Evolutionary conservation across 2,888 invertebrate genomes (phyloP), one percentile per base, ranked within the genome.

Genomic region (Sarcophaga rosellei): DNA sequence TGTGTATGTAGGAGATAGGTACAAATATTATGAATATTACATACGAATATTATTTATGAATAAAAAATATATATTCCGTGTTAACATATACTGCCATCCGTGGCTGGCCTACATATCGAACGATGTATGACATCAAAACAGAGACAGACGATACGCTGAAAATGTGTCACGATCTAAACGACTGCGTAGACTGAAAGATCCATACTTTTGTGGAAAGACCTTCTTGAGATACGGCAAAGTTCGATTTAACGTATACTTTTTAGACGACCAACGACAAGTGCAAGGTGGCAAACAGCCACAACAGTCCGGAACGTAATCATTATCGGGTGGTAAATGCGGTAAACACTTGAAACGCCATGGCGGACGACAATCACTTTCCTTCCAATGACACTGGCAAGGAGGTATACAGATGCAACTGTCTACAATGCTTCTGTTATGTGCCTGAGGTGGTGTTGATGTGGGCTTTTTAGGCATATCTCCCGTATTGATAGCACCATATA

Each of bases 351-450:
- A 81, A 23, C 61, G 84, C 89, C 88, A 88, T 6, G 89, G 88
- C 1, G 62, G 8, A 6, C 78, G 84, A 0, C 72, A 47, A 6
- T 89, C 77, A 11, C n/a, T 23, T 3, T 88, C 74, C 0, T 86
- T 87, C 90, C 89, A 91, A 45, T 88, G 86, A 76, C 91, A 91
- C 69, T 90, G 88, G 11, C 91, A 91, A 0, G 90, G 90, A 15
- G 90, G 90, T 45, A 88, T 81, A 87, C 92, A 92, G 81, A 4
- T 57, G 66, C 85, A 90, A 1, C 85, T n/a, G n/a, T n/a, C n/a
- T n/a, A n/a, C 87, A 5, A 86, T 80, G 11, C 84, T 53, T 65
- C 81, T 88, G 35, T 66, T 85, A 4, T 2, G 62, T 6, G 3
- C 3, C 12, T 12, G 3, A 10, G 83, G 80, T 1, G 83, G 76